Evolutionary conservation across 2,888 invertebrate species (phyloP).

Genomic region (Leucania comma): DNA sequence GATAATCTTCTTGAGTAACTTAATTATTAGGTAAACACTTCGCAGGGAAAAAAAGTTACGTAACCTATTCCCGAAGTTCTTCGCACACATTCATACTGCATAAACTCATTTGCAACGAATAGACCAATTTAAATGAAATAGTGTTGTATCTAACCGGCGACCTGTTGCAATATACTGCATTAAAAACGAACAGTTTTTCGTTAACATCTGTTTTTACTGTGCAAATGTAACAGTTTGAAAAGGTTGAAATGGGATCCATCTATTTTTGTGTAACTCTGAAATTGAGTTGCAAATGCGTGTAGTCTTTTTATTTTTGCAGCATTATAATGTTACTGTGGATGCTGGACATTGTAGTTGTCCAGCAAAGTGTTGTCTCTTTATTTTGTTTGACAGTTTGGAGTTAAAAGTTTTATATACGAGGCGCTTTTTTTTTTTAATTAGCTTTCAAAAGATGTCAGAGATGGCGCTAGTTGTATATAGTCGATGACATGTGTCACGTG

Average conservation of each 20-base stretch:
- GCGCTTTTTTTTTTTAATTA: no score
- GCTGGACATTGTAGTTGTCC: neutral
- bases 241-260: neutral
- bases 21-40: no score
- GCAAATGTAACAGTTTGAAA: conserved; percentile 27
- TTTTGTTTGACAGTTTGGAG: conserved; percentile 9
- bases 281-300: conserved; percentile 39
- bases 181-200: conserved; percentile 32
- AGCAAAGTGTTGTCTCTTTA: conserved; percentile 17
- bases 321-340: conserved; percentile 26
- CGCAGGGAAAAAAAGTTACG: no score
- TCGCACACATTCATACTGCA: conserved; percentile 4
- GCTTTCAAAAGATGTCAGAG: no score
- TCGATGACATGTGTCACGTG: no score
- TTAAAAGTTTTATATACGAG: conserved; percentile 2
- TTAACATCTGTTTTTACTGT: conserved; percentile 44
- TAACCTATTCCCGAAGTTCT: conserved; percentile 4
- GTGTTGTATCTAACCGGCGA: conserved; percentile 21
- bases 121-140: conserved; percentile 52
- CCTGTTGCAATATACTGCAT: conserved; percentile 48
- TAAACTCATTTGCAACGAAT: conserved; percentile 34
- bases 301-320: conserved; percentile 23
- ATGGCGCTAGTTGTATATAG: no score
- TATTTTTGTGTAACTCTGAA: conserved; percentile 38
- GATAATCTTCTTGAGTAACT: no score